A percentile compares a stretch with the other conserved stretches of the same genome.
These are phyloP conservation scores for Tenthredo scrophulariae DNA, from an alignment of 2,888 invertebrate species.

Conservation along the genomic window DNA sequence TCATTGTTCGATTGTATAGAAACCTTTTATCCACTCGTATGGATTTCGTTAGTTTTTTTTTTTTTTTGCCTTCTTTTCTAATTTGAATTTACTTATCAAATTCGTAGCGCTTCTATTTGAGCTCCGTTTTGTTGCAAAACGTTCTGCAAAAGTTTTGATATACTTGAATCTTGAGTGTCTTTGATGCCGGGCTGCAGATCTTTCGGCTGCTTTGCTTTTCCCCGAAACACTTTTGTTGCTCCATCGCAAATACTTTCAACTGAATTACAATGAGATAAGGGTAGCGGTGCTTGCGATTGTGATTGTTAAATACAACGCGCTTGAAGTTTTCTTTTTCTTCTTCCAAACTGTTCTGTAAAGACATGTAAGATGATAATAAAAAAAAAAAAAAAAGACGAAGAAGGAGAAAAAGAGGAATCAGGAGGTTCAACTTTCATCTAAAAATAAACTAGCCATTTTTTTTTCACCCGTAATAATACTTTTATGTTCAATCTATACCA, in stretches of 20 bases:
- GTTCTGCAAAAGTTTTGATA: conserved; percentile 4
- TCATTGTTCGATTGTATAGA: not conserved
- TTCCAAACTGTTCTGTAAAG: not conserved
- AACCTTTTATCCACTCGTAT: not conserved
- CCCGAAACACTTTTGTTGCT: conserved; percentile 18
- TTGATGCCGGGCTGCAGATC: not conserved
- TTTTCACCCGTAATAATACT: not conserved
- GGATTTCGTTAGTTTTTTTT: not conserved
- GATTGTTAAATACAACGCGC: not conserved
- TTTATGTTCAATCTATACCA: not conserved
- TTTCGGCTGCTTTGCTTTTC: not conserved
- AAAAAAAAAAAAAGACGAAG: not conserved
- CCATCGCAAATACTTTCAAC: conserved; percentile 4
- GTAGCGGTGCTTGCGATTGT: conserved; percentile 18
- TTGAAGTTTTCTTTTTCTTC: not conserved
- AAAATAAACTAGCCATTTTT: not conserved
- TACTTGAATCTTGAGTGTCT: conserved; percentile 6
- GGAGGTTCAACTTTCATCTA: not conserved
- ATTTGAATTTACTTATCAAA: not conserved
- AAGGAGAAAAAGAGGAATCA: not conserved
- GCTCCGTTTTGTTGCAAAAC: not conserved
- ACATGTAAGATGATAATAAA: not conserved
- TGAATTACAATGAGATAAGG: not conserved
- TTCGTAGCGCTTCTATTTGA: not conserved
- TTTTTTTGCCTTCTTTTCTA: not conserved